These are phyloP conservation scores for Saguinus midas DNA, from an alignment of 2,113 vertebrate genomes.

Conservation along the genomic window DNA sequence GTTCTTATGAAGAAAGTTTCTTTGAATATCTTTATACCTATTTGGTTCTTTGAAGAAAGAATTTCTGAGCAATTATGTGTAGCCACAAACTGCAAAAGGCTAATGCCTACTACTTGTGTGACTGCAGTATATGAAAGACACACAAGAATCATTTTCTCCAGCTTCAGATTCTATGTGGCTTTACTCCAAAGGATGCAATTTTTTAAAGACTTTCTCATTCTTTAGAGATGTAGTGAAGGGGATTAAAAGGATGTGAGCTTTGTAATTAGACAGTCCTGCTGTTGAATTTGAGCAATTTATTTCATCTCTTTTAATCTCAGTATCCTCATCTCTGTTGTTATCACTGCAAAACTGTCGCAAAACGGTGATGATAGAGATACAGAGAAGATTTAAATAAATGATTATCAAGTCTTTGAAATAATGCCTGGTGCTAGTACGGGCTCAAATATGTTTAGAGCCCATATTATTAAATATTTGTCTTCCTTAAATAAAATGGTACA, in stretches of 20 bases:
- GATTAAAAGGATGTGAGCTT: not conserved
- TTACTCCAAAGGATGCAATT: not conserved
- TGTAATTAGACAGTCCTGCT: not conserved
- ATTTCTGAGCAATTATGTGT: not conserved
- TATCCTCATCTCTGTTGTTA: not conserved
- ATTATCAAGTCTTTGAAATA: not conserved
- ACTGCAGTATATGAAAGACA: not conserved
- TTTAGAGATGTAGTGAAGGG: not conserved
- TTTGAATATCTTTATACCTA: not conserved
- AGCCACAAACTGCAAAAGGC: not conserved
- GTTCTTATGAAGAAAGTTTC: not conserved
- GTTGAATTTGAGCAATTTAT: not conserved
- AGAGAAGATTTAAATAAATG: not conserved
- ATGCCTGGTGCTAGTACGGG: not conserved
- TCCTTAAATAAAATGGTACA: not conserved
- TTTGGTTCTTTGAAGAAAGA: not conserved
- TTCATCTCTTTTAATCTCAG: not conserved
- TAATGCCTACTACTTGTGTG: not conserved
- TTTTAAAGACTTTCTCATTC: not conserved
- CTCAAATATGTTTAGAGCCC: not conserved
- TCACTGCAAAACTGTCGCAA: not conserved
- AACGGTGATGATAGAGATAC: not conserved
- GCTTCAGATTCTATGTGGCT: not conserved
- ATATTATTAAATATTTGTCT: slow-evolving; percentile 11
- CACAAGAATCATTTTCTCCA: not conserved